Conservation (phyloP, 1,140 invertebrate species). For the Apis mellifera region Amel_HAv3.1 CM009935.2:5201001-5201500, state of each 20-base stretch:
- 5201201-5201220: not conserved
- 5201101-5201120: not conserved
- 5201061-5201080: not conserved
- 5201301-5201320: conserved; percentile 2
- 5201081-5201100: not conserved
- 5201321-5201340: not conserved
- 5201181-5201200: conserved; percentile 14
- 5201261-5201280: conserved; percentile 37
- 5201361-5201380: too few species aligned
- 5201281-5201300: not conserved
- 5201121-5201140: not conserved
- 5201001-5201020: not conserved
- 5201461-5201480: too few species aligned
- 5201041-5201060: not conserved
- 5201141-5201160: not conserved
- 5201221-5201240: not conserved
- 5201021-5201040: not conserved
- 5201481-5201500: too few species aligned
- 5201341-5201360: too few species aligned
- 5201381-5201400: too few species aligned
- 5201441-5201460: too few species aligned
- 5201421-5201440: too few species aligned
- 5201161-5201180: conserved; percentile 28
- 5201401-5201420: too few species aligned
- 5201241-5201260: conserved; percentile 18